Percentiles rank a stretch among this genome's conserved stretches.
phyloP scores from a whole-genome alignment of 1,140 invertebrate species.

The Parasteatoda tepidariorum region DNA sequence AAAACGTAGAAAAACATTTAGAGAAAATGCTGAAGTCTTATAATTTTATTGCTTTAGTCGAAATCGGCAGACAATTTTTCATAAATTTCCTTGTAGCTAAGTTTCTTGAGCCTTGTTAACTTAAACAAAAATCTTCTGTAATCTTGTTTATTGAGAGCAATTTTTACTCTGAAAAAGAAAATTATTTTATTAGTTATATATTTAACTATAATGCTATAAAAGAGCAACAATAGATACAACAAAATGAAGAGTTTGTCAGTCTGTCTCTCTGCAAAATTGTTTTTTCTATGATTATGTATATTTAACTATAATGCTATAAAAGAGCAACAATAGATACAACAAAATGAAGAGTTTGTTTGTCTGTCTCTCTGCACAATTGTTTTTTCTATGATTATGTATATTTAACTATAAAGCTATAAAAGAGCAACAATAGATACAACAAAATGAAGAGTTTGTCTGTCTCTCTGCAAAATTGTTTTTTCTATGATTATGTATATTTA shows the following conservation, averaged over 20 bases:
- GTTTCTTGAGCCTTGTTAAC: neutral
- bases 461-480: too few species aligned
- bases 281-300: too few species aligned
- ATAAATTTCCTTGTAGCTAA: neutral
- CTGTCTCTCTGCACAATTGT: too few species aligned
- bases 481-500: neutral
- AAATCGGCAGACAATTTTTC: neutral
- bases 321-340: neutral
- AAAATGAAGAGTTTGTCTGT: too few species aligned
- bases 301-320: neutral
- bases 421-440: neutral
- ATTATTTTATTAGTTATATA: neutral
- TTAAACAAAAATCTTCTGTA: neutral
- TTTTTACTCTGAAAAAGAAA: neutral
- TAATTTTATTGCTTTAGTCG: too few species aligned
- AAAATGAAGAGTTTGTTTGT: too few species aligned
- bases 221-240: neutral
- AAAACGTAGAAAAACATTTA: too few species aligned
- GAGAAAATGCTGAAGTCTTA: too few species aligned
- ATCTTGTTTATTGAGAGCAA: neutral
- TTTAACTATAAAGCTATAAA: neutral
- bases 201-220: neutral
- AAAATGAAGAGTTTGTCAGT: too few species aligned
- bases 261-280: too few species aligned
- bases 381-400: too few species aligned